Conservation (phyloP, 2,888 invertebrate genomes). For the Neocrepidodera transversa region DNA sequence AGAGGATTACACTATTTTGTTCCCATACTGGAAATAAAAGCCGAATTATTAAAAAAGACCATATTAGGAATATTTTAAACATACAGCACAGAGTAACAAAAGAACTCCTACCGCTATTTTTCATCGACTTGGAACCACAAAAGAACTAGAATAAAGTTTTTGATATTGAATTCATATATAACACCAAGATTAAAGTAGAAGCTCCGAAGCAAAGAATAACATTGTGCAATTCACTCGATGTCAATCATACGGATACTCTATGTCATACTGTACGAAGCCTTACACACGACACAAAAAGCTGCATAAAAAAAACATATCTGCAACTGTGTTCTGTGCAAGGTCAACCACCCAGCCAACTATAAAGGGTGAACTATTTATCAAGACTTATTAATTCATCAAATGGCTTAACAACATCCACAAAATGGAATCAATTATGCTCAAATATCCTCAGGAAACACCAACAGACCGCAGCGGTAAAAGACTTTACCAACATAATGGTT, state of each 20-base stretch:
- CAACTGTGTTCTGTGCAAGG: neutral
- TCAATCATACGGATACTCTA: neutral
- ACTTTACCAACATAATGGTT: neutral
- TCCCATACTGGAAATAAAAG: neutral
- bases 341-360: neutral
- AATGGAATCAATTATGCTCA: neutral
- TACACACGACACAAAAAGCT: neutral
- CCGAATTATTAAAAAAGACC: neutral
- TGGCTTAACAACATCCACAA: neutral
- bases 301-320: neutral
- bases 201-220: neutral
- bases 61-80: neutral
- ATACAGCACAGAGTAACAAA: slow-evolving; percentile 1
- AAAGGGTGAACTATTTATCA: neutral
- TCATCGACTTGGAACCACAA: slow-evolving; percentile 2
- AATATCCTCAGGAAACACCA: neutral
- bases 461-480: neutral
- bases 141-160: too few relatives aligned
- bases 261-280: too few relatives aligned
- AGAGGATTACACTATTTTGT: neutral
- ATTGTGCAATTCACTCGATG: neutral
- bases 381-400: neutral
- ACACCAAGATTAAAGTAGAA: neutral
- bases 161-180: too few relatives aligned
- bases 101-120: neutral